A percentile compares a stretch with the other conserved stretches of the same genome.
Conservation (phyloP, 2,797 vertebrate species). For the Catamblyrhynchus diadema region DNA sequence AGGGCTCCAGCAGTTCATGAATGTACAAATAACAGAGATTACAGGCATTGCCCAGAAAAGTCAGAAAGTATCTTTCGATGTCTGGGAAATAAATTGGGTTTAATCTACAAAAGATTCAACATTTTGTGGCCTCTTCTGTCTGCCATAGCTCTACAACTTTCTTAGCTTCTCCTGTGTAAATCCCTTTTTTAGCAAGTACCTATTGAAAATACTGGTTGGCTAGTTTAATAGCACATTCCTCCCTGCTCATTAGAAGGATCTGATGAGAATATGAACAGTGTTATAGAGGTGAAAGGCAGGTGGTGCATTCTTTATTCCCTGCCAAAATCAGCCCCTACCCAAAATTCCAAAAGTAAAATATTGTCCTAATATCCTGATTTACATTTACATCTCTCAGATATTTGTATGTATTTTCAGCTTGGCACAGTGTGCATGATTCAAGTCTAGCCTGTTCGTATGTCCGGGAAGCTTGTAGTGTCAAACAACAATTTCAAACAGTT, state of each 20-base stretch:
- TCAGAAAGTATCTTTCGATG: neutral
- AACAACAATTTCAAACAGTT: neutral
- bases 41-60: neutral
- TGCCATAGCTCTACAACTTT: neutral
- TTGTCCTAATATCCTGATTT: neutral
- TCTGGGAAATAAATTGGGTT: neutral
- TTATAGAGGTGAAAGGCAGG: neutral
- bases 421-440: neutral
- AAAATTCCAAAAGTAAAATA: neutral
- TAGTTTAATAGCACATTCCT: neutral
- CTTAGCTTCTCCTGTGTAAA: neutral
- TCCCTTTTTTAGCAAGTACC: neutral
- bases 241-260: neutral
- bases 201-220: neutral
- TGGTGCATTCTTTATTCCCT: neutral
- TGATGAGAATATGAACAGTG: neutral
- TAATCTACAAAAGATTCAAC: neutral
- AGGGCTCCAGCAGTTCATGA: neutral
- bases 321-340: neutral
- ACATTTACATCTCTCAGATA: neutral
- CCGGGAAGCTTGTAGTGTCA: neutral
- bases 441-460: neutral
- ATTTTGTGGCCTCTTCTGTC: neutral
- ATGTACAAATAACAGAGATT: neutral
- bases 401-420: neutral